A percentile compares a stretch with the other conserved stretches of the same genome.
phyloP scores from a whole-genome alignment of 2,888 invertebrate genomes.

The Drosophila acutilabella region DNA sequence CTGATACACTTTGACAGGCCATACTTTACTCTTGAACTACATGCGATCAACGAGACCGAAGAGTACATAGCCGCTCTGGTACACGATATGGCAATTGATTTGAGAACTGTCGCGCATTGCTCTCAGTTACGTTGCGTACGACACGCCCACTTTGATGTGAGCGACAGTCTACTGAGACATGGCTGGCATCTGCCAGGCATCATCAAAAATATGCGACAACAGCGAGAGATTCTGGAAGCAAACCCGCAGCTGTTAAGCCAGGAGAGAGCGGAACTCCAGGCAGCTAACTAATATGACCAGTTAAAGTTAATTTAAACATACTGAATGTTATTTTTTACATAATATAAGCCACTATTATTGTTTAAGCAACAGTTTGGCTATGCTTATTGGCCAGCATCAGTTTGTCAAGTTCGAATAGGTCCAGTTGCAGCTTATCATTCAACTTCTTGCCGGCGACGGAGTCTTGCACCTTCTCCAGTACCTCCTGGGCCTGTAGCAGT shows the following conservation, averaged over 20 bases:
- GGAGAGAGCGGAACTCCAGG: conserved; percentile 70
- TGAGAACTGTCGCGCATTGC: conserved; percentile 93
- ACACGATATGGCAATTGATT: conserved; percentile 92
- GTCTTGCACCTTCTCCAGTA: conserved; percentile 82
- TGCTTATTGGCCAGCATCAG: conserved; percentile 39
- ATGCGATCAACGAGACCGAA: conserved; percentile 94
- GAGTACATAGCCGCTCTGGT: conserved; percentile 91
- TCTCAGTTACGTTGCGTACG: conserved; percentile 92
- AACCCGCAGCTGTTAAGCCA: conserved; percentile 81
- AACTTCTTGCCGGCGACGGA: conserved; percentile 82
- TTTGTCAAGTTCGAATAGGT: conserved; percentile 63
- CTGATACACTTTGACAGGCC: conserved; percentile 93
- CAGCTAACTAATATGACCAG: conserved; percentile 7
- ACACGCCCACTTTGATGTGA: conserved; percentile 92
- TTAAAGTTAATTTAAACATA: conserved; percentile 12
- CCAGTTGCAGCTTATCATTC: conserved; percentile 65
- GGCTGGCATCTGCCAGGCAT: conserved; percentile 92
- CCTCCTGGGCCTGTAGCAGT: conserved; percentile 74
- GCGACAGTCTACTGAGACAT: conserved; percentile 91
- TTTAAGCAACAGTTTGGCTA: conserved; percentile 17
- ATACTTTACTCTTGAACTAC: conserved; percentile 94
- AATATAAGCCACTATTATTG: conserved; percentile 5
- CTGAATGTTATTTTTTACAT: background rate
- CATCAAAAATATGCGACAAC: conserved; percentile 88
- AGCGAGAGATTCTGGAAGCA: conserved; percentile 86